Conservation (phyloP, 1,140 invertebrate genomes). For the Armadillidium nasatum region DNA sequence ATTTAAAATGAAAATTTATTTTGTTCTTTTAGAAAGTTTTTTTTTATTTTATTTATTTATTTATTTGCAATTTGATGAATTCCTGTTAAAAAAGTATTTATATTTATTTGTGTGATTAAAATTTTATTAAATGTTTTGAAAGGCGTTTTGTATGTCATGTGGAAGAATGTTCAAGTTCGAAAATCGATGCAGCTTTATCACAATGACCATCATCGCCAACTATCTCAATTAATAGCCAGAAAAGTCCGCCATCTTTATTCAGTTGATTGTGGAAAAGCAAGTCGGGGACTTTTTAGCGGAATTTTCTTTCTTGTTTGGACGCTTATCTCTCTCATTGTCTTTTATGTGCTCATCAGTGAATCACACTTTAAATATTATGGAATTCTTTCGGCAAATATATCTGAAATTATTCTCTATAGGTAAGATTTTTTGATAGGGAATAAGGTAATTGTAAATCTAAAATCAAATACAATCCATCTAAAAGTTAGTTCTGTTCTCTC, state of each 20-base stretch:
- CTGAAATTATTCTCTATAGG: constrained; percentile 76
- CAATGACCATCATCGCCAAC: constrained; percentile 9
- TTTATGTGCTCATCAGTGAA: constrained; percentile 85
- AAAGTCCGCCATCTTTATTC: constrained; percentile 70
- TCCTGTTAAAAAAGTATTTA: constrained; percentile 50
- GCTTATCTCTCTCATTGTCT: constrained; percentile 88
- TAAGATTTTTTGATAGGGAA: too few species aligned
- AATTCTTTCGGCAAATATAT: constrained; percentile 84
- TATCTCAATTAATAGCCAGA: constrained; percentile 30
- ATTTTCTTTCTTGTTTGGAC: constrained; percentile 85
- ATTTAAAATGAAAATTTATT: too few species aligned
- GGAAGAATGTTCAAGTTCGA: constrained; percentile 71
- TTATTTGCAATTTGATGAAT: too few species aligned
- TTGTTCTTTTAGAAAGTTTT: too few species aligned
- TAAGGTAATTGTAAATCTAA: too few species aligned
- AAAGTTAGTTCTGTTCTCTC: too few species aligned
- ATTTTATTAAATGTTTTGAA: background rate
- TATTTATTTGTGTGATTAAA: constrained; percentile 38
- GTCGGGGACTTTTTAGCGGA: constrained; percentile 88
- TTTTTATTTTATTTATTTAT: too few species aligned
- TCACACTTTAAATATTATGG: constrained; percentile 75
- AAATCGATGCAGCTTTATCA: constrained; percentile 49
- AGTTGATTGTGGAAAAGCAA: constrained; percentile 87
- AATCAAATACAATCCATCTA: too few species aligned
- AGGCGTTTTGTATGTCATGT: constrained; percentile 74